Percentiles rank a stretch among this genome's conserved stretches.
These are phyloP conservation scores for Dendrocincla tyrannina DNA, from an alignment of 2,797 vertebrate species.

Conservation along the genomic window DNA sequence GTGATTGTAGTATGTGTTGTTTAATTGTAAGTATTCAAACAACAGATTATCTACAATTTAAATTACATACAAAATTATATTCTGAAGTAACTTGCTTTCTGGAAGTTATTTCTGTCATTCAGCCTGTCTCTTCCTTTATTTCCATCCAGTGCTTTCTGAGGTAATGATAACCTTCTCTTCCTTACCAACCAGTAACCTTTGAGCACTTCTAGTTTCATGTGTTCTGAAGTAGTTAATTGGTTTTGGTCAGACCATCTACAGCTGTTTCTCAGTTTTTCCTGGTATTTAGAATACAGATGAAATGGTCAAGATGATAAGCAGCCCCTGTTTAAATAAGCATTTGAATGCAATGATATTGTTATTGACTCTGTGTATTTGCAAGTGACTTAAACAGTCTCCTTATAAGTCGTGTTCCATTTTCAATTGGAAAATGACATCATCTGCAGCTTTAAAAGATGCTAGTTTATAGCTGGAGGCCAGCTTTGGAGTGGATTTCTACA, in stretches of 20 bases:
- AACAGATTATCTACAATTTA: neutral
- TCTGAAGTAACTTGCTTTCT: neutral
- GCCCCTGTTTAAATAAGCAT: neutral
- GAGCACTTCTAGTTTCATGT: neutral
- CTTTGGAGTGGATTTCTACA: neutral
- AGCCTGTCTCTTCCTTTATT: neutral
- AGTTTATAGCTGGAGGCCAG: neutral
- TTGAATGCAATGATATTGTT: neutral
- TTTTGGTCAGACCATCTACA: neutral
- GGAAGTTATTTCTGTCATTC: neutral
- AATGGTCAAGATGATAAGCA: neutral
- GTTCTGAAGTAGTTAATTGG: neutral
- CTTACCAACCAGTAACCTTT: neutral
- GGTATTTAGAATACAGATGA: neutral
- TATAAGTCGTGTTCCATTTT: neutral
- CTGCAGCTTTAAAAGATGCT: neutral
- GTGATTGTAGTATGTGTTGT: neutral
- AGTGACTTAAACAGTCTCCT: neutral
- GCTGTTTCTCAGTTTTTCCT: neutral
- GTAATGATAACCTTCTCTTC: neutral
- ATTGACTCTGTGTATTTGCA: neutral
- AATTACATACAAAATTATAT: neutral
- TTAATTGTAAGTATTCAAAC: neutral
- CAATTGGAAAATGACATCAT: neutral
- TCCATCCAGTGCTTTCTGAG: neutral